Evolutionary conservation across 2,888 invertebrate genomes (phyloP), one percentile per base, ranked within the genome.

Genomic region (Synergus itoensis): DNA sequence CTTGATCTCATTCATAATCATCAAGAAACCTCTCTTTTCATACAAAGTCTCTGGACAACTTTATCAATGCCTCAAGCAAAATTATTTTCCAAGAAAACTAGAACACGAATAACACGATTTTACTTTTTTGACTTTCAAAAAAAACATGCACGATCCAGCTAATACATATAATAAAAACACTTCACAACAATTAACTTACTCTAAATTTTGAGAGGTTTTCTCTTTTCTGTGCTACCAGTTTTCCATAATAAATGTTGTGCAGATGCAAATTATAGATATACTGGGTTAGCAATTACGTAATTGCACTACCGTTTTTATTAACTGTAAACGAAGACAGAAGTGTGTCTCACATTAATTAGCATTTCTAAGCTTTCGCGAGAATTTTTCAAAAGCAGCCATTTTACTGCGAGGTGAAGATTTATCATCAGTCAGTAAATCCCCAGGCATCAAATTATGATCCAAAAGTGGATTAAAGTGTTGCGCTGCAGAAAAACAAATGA

Each of bases 331-430:
- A 48, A 69, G 69, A 69, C 16, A 36, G 36, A 69, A 73, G 48
- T 73, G 69, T 73, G 69, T 53, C 69, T 73, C 69, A 36, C 73
- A 73, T 73, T 73, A 73, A 53, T 73, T 40, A 53, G 73, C 36
- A 73, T 73, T 73, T 73, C 73, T 73, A 73, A 53, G 53, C 36
- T 73, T 73, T 73, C 69, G 28, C 48, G n/a, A n/a, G n/a, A n/a
- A n/a, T n/a, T n/a, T n/a, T n/a, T n/a, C n/a, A n/a, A n/a, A n/a
- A n/a, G n/a, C n/a, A n/a, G n/a, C n/a, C n/a, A n/a, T n/a, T n/a
- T n/a, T n/a, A n/a, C n/a, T n/a, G n/a, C n/a, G n/a, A n/a, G n/a
- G n/a, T n/a, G n/a, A n/a, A n/a, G n/a, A n/a, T n/a, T n/a, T n/a
- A n/a, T n/a, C n/a, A n/a, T n/a, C n/a, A n/a, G n/a, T n/a, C n/a